Base-by-base conservation (phyloP, 2,888 invertebrate species). In the Drosophila longiperda region DNA sequence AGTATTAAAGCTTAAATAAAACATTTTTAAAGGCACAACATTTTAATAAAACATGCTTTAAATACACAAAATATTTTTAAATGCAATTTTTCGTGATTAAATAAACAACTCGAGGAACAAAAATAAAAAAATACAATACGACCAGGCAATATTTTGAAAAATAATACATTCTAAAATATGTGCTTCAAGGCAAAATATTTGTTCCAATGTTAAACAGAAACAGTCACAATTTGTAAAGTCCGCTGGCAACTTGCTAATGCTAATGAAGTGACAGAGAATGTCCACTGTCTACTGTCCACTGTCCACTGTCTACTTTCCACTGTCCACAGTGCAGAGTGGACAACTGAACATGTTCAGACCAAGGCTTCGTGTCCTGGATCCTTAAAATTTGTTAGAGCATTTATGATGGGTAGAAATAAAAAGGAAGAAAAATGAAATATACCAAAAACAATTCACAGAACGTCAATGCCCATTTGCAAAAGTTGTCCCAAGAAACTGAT, bases 381-480 rank as follows among this genome's bases (percentile, higher is more conserved):
- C 57, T 71, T 78, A 62, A 73, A 75, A 87, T 67, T 57, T 40
- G 40, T 74, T 73, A 63, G 73, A 69, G 75, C 87, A 75, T 73
- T 85, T 89, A 89, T 89, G 89, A 77, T 66, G 70, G 55, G 62
- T 45, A 50, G 73, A 42, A 59, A 58, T 12, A 33, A 23, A 6
- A 33, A 17, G 57, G 50, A 68, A 58, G 54, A 66, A 69, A 73
- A 73, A 60, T 68, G 42, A 34, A 55, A 66, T 68, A 72, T 73
- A 55, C 67, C 45, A 80, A 57, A 57, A 42, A 29, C 29, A 86
- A 83, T 61, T 61, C 77, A 73, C 73, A 76, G 54, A 89, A 81
- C 78, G 73, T 84, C 87, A 84, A 89, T 87, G 85, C 87, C 85
- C 85, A 82, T 85, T 85, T 89, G 82, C 64, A 69, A 78, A 88